These are phyloP conservation scores for Archips xylosteana DNA, from an alignment of 2,888 invertebrate genomes.

Conservation along the genomic window DNA sequence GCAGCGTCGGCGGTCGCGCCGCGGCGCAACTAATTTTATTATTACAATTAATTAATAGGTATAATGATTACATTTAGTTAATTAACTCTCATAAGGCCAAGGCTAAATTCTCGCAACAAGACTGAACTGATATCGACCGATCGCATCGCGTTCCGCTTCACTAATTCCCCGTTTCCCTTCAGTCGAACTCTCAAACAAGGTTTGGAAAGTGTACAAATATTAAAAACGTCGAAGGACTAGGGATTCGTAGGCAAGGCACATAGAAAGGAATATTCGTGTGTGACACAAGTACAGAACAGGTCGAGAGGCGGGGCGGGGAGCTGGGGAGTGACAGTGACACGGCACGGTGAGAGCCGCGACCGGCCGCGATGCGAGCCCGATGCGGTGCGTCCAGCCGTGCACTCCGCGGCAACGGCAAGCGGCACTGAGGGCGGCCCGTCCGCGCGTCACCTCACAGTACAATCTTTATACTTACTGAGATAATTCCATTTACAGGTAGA, in stretches of 20 bases:
- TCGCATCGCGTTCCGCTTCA: constrained; percentile 68
- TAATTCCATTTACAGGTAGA: constrained; percentile 71
- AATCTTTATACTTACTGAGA: constrained; percentile 67
- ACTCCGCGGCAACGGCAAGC: constrained; percentile 59
- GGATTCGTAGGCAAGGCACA: constrained; percentile 72
- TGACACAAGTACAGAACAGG: constrained; percentile 56
- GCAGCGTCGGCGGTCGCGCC: constrained; percentile 72
- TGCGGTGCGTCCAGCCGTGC: constrained; percentile 61
- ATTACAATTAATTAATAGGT: constrained; percentile 68
- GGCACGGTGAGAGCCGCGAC: background rate
- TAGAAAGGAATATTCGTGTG: constrained; percentile 69
- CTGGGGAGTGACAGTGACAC: constrained; percentile 15
- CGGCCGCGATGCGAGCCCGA: constrained; percentile 46
- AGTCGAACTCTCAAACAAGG: constrained; percentile 37
- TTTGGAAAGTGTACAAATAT: constrained; percentile 44
- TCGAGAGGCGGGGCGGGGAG: constrained; percentile 48
- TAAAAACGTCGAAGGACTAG: constrained; percentile 43
- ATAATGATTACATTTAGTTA: constrained; percentile 82
- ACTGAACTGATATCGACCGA: constrained; percentile 75
- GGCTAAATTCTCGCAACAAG: constrained; percentile 85
- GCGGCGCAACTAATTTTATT: constrained; percentile 66
- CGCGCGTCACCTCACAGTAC: constrained; percentile 56
- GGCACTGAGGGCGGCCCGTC: constrained; percentile 59
- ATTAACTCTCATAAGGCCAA: constrained; percentile 85
- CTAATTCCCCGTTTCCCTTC: constrained; percentile 26